phyloP scores from a whole-genome alignment of 92 coral and sea anemone genomes.

The Zoanthus gigantus region DNA sequence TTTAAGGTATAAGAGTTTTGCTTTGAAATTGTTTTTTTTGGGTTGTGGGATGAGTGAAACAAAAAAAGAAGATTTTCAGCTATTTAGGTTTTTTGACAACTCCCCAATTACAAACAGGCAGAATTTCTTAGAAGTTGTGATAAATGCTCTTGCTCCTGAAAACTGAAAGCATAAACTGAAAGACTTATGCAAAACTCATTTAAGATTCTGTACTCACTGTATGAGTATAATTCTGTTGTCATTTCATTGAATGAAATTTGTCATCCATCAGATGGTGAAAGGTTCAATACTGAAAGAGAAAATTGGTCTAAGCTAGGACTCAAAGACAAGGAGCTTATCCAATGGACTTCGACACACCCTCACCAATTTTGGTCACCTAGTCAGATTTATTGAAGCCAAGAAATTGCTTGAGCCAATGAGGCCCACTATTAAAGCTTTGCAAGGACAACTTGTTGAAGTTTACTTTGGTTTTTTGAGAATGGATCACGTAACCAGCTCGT shows the following conservation, averaged over 20 bases:
- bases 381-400: constrained; percentile 69
- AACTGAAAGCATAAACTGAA: constrained; percentile 67
- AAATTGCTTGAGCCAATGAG: constrained; percentile 64
- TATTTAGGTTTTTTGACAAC: constrained; percentile 78
- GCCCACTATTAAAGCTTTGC: constrained; percentile 42
- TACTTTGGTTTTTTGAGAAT: constrained; percentile 66
- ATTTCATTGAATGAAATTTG: constrained; percentile 44
- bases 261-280: constrained; percentile 65
- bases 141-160: constrained; percentile 69
- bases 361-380: constrained; percentile 66
- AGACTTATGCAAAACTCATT: constrained; percentile 67
- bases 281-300: constrained; percentile 52
- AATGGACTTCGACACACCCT: constrained; percentile 77
- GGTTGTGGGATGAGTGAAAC: no score
- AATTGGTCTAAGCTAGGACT: constrained; percentile 68
- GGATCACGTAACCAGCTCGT: constrained; percentile 17
- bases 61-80: neutral
- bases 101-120: constrained; percentile 72
- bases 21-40: no score
- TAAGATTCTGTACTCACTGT: constrained; percentile 62
- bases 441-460: constrained; percentile 47
- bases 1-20: no score
- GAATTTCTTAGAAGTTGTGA: constrained; percentile 65
- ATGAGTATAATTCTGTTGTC: constrained; percentile 61
- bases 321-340: constrained; percentile 65